A percentile compares a stretch with the other conserved stretches of the same genome.
Conservation (phyloP, 2,888 invertebrate genomes). For the Lepas anatifera region DNA sequence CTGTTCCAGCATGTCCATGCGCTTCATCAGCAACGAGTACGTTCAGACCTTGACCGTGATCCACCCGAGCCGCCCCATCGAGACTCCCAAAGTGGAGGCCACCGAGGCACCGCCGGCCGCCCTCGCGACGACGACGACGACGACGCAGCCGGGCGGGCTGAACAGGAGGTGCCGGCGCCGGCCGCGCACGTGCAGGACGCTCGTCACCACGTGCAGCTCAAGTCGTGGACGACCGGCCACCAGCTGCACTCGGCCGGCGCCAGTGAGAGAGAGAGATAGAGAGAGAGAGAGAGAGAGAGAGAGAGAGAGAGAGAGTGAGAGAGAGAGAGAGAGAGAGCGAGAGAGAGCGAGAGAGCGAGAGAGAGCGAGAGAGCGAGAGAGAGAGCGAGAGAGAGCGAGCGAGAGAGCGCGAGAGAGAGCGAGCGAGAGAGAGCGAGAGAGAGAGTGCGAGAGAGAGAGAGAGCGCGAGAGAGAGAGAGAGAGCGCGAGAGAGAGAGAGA, state of each 20-base stretch:
- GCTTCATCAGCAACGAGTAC: constrained; percentile 91
- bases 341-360: too few species aligned
- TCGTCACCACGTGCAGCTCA: constrained; percentile 50
- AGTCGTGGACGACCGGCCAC: constrained; percentile 38
- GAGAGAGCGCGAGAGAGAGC: too few species aligned
- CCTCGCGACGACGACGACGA: constrained; percentile 33
- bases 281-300: too few species aligned
- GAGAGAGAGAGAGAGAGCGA: too few species aligned
- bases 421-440: too few species aligned
- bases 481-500: too few species aligned
- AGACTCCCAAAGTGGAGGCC: constrained; percentile 25
- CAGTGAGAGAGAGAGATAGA: too few species aligned
- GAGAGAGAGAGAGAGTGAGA: too few species aligned
- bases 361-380: too few species aligned
- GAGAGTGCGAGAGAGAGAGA: too few species aligned
- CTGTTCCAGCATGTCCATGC: constrained; percentile 84
- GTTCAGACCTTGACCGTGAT: constrained; percentile 86
- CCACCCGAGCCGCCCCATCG: constrained; percentile 49
- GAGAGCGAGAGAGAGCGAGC: too few species aligned
- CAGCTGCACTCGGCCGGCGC: constrained; percentile 33
- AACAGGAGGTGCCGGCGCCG: constrained; percentile 23
- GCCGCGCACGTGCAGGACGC: constrained; percentile 49
- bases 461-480: too few species aligned
- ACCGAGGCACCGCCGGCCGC: constrained; percentile 34
- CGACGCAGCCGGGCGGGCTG: constrained; percentile 4